Conservation (phyloP, 2,113 vertebrate genomes). For the Phocoena sinus region DNA sequence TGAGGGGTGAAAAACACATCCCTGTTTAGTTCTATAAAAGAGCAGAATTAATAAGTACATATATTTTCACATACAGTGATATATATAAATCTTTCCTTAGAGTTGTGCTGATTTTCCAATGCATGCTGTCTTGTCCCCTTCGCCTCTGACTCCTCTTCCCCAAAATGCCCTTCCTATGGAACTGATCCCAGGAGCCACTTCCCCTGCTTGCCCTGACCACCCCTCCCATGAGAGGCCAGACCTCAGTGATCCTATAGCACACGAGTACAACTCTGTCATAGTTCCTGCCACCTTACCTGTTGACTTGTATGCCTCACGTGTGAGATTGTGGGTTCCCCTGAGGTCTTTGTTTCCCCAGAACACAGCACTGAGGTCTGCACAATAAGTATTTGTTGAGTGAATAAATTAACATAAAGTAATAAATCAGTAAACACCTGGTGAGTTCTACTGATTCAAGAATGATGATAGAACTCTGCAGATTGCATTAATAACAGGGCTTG, state of each 20-base stretch:
- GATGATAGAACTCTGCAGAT: neutral
- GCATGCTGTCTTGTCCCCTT: neutral
- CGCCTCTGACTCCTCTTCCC: neutral
- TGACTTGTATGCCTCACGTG: neutral
- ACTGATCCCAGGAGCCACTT: neutral
- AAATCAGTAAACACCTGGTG: neutral
- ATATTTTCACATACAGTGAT: neutral
- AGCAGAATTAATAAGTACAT: slow-evolving; percentile 17
- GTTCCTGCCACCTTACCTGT: neutral
- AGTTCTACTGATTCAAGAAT: neutral
- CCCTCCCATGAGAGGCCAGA: neutral
- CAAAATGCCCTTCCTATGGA: neutral
- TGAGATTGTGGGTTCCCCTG: neutral
- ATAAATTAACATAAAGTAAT: neutral
- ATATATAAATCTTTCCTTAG: neutral
- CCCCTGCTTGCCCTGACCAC: neutral
- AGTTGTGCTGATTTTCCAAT: neutral
- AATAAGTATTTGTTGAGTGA: neutral
- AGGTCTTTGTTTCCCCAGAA: neutral
- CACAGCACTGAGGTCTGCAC: neutral
- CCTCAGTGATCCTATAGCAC: neutral
- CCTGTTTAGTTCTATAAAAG: slow-evolving; percentile 23
- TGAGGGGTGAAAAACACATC: slow-evolving; percentile 21
- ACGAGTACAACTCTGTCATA: neutral
- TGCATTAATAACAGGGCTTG: neutral